Conservation (phyloP, 2,113 vertebrate genomes). For the Platycercus adscitus region DNA sequence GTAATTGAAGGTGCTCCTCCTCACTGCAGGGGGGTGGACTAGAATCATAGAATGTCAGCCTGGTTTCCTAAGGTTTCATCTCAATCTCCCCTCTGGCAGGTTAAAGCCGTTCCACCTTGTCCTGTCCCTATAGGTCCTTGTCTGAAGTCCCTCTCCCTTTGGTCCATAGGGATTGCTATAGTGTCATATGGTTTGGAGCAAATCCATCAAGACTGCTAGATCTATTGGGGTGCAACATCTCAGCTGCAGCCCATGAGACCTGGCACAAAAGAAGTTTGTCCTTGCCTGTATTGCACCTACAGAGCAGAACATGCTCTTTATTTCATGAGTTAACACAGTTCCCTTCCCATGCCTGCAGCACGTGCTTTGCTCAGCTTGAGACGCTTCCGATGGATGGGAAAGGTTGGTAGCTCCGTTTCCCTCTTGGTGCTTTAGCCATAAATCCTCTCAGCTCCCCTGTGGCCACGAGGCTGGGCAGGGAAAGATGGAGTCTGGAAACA, state of each 20-base stretch:
- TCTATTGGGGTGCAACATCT: not conserved
- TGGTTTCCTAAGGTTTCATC: not conserved
- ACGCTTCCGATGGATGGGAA: not conserved
- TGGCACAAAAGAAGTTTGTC: not conserved
- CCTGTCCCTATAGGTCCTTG: not conserved
- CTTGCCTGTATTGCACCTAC: not conserved
- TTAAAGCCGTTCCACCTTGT: not conserved
- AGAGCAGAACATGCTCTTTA: not conserved
- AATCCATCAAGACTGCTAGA: not conserved
- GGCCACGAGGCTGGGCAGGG: not conserved
- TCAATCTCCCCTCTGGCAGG: not conserved
- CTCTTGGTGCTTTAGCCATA: not conserved
- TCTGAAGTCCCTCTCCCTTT: not conserved
- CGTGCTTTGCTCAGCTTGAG: not conserved
- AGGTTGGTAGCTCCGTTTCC: not conserved
- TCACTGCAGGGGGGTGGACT: not conserved
- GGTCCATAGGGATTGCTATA: not conserved
- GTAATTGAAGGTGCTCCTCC: not conserved
- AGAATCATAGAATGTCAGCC: not conserved
- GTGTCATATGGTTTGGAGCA: not conserved
- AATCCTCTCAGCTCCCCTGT: not conserved
- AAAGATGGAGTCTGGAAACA: slow-evolving; percentile 10
- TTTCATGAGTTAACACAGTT: not conserved
- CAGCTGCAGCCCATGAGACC: not conserved
- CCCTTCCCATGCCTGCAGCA: not conserved